A percentile compares a stretch with the other conserved stretches of the same genome.
phyloP scores from a whole-genome alignment of 2,797 vertebrate genomes.

The Coendou prehensilis region DNA sequence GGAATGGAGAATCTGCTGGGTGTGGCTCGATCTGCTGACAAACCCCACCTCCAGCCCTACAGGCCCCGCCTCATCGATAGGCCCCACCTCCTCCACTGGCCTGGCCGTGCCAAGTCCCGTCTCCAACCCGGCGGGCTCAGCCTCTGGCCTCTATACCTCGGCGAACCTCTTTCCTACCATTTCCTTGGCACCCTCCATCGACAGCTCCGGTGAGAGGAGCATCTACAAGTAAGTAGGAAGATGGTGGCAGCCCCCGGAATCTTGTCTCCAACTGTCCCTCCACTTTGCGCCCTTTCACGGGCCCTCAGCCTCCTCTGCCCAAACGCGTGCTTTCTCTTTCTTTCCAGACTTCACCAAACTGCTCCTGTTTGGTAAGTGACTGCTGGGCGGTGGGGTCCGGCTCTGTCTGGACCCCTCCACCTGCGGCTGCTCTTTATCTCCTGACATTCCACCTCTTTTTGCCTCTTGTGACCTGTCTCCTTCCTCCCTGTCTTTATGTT shows the following conservation, averaged over 20 bases:
- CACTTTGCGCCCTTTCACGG: conserved; percentile 72
- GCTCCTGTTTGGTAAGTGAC: conserved; percentile 93
- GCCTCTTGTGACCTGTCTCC: conserved; percentile 40
- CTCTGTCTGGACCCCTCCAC: conserved; percentile 59
- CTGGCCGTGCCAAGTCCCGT: neutral
- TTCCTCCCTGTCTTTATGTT: neutral
- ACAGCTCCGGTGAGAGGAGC: conserved; percentile 85
- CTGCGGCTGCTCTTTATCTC: neutral
- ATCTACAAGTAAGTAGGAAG: conserved; percentile 91
- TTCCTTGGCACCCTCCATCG: neutral
- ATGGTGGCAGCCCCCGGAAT: neutral
- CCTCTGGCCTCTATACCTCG: conserved; percentile 27
- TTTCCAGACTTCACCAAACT: conserved; percentile 92
- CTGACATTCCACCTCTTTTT: neutral
- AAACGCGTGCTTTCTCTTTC: conserved; percentile 86
- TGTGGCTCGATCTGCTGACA: neutral
- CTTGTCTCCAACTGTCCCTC: conserved; percentile 69
- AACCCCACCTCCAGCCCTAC: neutral
- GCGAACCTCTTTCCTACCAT: conserved; percentile 70
- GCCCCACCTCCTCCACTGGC: neutral
- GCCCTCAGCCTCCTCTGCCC: conserved; percentile 85
- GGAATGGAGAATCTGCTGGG: neutral
- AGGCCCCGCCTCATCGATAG: neutral
- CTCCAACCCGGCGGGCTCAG: neutral
- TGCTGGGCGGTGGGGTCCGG: conserved; percentile 51